These are phyloP conservation scores for Hymenochirus boettgeri DNA, from an alignment of 2,113 vertebrate genomes.

Conservation along the genomic window DNA sequence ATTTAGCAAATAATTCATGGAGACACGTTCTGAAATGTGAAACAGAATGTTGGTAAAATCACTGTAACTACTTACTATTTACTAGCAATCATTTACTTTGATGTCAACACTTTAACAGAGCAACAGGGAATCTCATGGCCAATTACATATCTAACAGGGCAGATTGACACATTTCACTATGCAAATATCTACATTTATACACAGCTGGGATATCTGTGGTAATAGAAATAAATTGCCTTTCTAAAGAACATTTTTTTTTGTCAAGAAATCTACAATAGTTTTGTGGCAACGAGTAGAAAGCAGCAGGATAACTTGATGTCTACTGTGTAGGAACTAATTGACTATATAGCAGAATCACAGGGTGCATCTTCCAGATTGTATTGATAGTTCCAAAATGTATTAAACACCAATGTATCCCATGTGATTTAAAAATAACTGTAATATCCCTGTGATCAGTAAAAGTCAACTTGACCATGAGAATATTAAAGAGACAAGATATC, in stretches of 20 bases:
- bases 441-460: no score
- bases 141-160: constrained; percentile 38
- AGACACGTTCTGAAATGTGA: no score
- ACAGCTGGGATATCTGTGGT: constrained; percentile 20
- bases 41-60: no score
- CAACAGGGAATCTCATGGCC: constrained; percentile 22
- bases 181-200: constrained; percentile 28
- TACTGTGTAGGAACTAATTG: constrained; percentile 1
- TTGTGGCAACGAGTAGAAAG: constrained; percentile 9
- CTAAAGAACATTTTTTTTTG: constrained; percentile 7
- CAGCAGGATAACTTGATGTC: constrained; percentile 14
- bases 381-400: no score
- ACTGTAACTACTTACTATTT: no score
- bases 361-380: constrained; percentile 11
- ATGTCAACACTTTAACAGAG: constrained; percentile 8
- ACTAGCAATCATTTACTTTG: constrained; percentile 17
- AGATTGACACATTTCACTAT: constrained; percentile 24
- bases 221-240: constrained; percentile 13
- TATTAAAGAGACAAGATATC: no score
- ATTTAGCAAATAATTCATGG: no score
- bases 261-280: not conserved
- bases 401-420: no score
- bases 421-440: no score
- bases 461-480: no score
- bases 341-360: not conserved